Base-by-base conservation (phyloP, 1,140 invertebrate genomes). In the Drosophila insularis region DNA sequence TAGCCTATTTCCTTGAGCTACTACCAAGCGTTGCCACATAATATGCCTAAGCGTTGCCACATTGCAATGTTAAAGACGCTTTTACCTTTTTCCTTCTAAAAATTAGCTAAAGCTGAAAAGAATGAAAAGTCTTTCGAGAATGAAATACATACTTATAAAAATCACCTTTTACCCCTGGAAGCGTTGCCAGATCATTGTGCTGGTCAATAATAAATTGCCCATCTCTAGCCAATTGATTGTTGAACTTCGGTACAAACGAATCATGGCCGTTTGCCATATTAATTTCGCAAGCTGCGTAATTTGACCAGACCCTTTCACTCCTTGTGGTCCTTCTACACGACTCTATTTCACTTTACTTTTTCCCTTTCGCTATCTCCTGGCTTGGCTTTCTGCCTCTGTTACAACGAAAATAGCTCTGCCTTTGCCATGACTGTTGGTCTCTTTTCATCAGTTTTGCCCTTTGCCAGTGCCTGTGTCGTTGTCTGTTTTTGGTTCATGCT, bases 241-340 rank as follows among this genome's bases (percentile, higher is more conserved):
- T 19, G 17, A 1, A 14, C 4, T 17, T 10, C 46, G 37, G 21
- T 46, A 62, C 35, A 39, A 37, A 31, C 40, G 66, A 56, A 27
- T 59, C 60, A 70, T 68, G 64, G 60, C 39, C 32, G 63, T 65
- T 74, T 63, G 74, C 64, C 71, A 81, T 74, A 81, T 81, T 81
- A 74, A 78, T 81, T 68, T 78, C 79, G 64, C 59, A 68, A 62
- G 68, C 67, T 78, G 66, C 63, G 70, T 71, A 78, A 71, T 81
- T 78, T 78, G 70, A 81, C 43, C 39, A 19, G 50, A 68, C 43
- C 43, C 17, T 17, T n/a, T n/a, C n/a, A n/a, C 40, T n/a, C 43
- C 8, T 7, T 8, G 11, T 37, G 35, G 35, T 13, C 27, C 27
- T 27, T 27, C 27, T 27, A 27, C 27, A 27, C 35, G 10, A 13